Evolutionary conservation across 2,113 vertebrate species (phyloP), one percentile per base, ranked within the genome.

Genomic region (Halcyon malimbica): DNA sequence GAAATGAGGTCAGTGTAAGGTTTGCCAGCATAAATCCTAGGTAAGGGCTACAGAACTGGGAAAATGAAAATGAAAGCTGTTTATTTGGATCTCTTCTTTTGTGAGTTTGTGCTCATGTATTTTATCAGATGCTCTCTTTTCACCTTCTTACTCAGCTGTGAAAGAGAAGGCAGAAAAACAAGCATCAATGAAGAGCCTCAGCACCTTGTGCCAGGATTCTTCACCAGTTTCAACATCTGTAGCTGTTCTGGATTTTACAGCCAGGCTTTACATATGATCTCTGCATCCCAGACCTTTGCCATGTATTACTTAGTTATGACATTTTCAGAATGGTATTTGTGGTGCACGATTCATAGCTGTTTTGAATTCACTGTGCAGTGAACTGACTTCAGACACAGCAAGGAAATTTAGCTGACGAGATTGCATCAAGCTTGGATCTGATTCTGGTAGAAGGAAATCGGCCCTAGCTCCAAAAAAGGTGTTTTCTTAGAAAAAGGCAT

Each of bases 321-420:
- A 69, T 96, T 97, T 91, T 89, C 95, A 85, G 86, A 96, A 93
- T 92, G 92, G 94, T 91, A 94, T 97, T 94, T 91, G 69, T 91
- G 77, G 77, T 87, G 57, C 10, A 35, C 48, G 1, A 54, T 92
- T 96, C 83, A 37, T 94, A 69, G 53, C 92, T 95, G 89, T 87
- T 96, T 94, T 94, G 89, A 90, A 91, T 94, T 94, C 91, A 16
- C 29, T 93, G n/a, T 70, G 59, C 62, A 91, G 57, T 79, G 81
- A 87, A 57, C 69, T 94, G 94, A 79, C 77, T 94, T 92, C 73
- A 95, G 77, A 75, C 46, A 12, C 80, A 13, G 92, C n/a, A 84
- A 93, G 54, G 68, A 93, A 95, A 84, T 92, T 78, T 94, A 91
- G 56, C 76, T 70, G 56, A 48, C 0, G 7, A 92, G 86, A 93